Base-by-base conservation (phyloP, 2,888 invertebrate genomes). In the Idaea straminata region DNA sequence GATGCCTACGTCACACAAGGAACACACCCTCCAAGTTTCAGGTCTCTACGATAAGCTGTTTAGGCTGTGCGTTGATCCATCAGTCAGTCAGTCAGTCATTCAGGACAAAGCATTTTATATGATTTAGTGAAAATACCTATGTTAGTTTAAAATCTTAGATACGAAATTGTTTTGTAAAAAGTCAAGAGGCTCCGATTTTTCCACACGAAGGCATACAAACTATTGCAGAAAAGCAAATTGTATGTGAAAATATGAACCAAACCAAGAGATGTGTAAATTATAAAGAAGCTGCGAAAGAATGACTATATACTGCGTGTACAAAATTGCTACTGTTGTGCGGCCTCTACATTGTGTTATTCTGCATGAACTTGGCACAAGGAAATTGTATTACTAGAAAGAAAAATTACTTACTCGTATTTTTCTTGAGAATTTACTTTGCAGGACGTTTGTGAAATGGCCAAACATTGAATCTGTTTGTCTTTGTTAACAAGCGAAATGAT, bases 401-500 rank as follows among this genome's bases (percentile, higher is more conserved):
- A 47, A 5, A 47, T 47, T 47, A 47, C 13, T 47, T 47, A 47
- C 47, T 47, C 47, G 13, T 47, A 47, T 10, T 13, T 47, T 47
- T 47, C 47, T 47, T 47, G 47, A 47, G 47, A 47, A 47, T 47
- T 47, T 47, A 47, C 47, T 47, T 47, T 47, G 47, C 47, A 47
- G 47, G 47, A 47, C 47, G 10, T 47, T 47, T 47, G 47, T 2
- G 47, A 47, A 47, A 47, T 10, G 10, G 47, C 7, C 47, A 6
- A 36, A 36, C 4, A 4, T 36, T 36, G 36, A 36, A 36, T 36
- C 36, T 5, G 36, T 36, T 36, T 36, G 36, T 36, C 36, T 36
- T 7, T 36, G 36, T 36, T 25, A 25, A 25, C 25, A 25, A 25
- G 25, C 25, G 25, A 25, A 25, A 25, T 25, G 25, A 25, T 25